A percentile compares a stretch with the other conserved stretches of the same genome.
phyloP scores from a whole-genome alignment of 37 sponge, comb jelly and placozoan species.

The Hexactinellida sp. region DNA sequence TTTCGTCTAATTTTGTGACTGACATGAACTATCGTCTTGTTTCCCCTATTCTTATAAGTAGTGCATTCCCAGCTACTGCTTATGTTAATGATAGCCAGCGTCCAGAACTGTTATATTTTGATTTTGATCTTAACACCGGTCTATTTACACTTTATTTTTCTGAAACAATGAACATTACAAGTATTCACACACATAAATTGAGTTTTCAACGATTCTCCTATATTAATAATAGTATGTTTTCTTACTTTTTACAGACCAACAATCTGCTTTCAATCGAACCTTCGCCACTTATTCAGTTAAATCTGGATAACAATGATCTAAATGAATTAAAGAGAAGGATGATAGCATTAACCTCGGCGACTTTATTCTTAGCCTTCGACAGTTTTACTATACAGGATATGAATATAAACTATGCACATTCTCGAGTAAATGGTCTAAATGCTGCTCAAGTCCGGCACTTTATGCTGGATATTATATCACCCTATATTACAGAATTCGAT shows the following conservation, averaged over 20 bases:
- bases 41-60: background rate
- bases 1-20: conserved; percentile 30
- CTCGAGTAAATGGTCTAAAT: conserved; percentile 33
- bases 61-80: conserved; percentile 23
- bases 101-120: conserved; percentile 40
- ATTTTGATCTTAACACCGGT: conserved; percentile 56
- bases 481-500: conserved; percentile 34
- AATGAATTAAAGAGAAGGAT: conserved; percentile 57
- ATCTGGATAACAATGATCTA: conserved; percentile 38
- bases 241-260: conserved; percentile 36
- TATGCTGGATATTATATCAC: conserved; percentile 29
- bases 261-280: conserved; percentile 31
- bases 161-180: conserved; percentile 52
- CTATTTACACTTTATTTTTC: conserved; percentile 38
- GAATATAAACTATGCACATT: conserved; percentile 36
- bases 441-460: conserved; percentile 23
- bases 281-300: conserved; percentile 22
- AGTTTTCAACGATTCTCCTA: conserved; percentile 33
- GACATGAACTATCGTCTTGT: conserved; percentile 63
- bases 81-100: conserved; percentile 37
- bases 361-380: conserved; percentile 27
- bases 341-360: conserved; percentile 31
- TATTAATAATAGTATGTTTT: conserved; percentile 27
- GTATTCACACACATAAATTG: conserved; percentile 32
- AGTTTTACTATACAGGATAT: conserved; percentile 49